Evolutionary conservation across 2,113 vertebrate species (phyloP).

Genomic region (Centrocercus urophasianus): DNA sequence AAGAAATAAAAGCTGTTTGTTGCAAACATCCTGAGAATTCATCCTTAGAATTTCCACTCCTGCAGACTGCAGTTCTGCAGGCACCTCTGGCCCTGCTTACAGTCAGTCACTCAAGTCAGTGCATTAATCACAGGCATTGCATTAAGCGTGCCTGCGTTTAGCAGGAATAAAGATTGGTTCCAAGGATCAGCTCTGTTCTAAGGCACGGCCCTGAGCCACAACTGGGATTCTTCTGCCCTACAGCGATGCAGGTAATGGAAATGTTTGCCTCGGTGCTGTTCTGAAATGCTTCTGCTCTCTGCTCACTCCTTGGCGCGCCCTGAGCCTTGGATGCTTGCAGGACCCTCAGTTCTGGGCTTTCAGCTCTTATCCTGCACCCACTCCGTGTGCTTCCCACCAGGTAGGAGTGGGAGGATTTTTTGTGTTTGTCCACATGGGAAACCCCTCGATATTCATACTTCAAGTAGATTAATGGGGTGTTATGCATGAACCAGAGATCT

Average conservation of each 20-base stretch:
- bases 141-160: not conserved
- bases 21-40: not conserved
- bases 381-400: not conserved
- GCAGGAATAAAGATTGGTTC: not conserved
- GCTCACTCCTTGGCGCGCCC: not conserved
- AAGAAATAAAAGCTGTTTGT: not conserved
- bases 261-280: not conserved
- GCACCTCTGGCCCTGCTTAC: not conserved
- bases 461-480: not conserved
- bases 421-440: not conserved
- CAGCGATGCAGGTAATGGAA: not conserved
- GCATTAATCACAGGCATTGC: not conserved
- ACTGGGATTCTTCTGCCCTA: not conserved
- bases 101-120: not conserved
- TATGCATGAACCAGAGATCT: accelerated
- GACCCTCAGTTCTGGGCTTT: not conserved
- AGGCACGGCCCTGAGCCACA: not conserved
- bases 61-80: accelerated
- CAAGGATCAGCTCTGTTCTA: constrained; percentile 1
- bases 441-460: not conserved
- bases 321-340: not conserved
- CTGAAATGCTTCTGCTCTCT: not conserved
- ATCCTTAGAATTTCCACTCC: not conserved
- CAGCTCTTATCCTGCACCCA: not conserved
- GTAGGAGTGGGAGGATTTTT: not conserved